Conservation (phyloP, 2,888 invertebrate species). For the Hypolimnas misippus region DNA sequence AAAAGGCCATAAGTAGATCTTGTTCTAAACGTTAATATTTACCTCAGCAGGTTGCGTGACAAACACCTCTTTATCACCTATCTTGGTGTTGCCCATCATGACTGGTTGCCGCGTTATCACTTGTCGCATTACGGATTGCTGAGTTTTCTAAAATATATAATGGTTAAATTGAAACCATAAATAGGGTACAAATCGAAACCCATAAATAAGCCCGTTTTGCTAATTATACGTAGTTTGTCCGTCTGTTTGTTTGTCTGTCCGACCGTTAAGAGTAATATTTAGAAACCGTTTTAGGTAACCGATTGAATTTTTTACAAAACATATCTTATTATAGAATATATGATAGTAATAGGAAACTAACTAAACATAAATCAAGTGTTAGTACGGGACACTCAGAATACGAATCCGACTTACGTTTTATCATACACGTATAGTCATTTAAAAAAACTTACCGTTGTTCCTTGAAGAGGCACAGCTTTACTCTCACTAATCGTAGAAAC, state of each 20-base stretch:
- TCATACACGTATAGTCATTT: too few relatives aligned
- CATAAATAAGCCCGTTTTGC: background rate
- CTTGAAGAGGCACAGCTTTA: slow-evolving; percentile 64
- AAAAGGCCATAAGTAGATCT: too few relatives aligned
- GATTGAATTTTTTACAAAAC: too few relatives aligned
- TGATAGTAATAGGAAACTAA: too few relatives aligned
- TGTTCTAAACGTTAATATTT: slow-evolving; percentile 13
- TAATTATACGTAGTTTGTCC: too few relatives aligned
- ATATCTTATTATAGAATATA: too few relatives aligned
- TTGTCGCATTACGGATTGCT: slow-evolving; percentile 69
- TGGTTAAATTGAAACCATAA: background rate
- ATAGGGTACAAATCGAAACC: background rate
- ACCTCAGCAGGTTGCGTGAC: slow-evolving; percentile 68
- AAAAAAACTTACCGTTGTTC: slow-evolving; percentile 53
- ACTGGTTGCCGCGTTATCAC: slow-evolving; percentile 77
- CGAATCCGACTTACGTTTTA: too few relatives aligned
- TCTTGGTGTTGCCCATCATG: slow-evolving; percentile 78
- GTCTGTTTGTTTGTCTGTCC: too few relatives aligned
- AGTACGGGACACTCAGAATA: too few relatives aligned
- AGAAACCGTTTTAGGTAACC: too few relatives aligned
- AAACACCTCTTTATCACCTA: slow-evolving; percentile 75
- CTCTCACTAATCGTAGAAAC: slow-evolving; percentile 53
- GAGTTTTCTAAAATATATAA: slow-evolving; percentile 54
- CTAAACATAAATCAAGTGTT: too few relatives aligned
- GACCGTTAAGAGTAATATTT: too few relatives aligned